phyloP scores from a whole-genome alignment of 1,140 invertebrate genomes.

The Pogonomyrmex barbatus region DNA sequence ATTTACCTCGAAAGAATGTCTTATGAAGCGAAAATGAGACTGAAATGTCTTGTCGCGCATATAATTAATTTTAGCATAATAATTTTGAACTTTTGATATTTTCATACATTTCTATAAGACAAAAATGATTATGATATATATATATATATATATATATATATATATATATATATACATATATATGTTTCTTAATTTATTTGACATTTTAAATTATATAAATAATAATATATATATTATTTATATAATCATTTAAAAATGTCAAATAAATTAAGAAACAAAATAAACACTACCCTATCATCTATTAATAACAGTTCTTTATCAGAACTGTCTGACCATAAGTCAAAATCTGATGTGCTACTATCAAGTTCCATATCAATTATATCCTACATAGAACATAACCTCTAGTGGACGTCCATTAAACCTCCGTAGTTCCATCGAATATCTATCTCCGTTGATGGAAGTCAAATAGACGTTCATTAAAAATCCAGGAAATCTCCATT shows the following conservation, averaged over 20 bases:
- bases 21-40: background rate
- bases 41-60: conserved; percentile 3
- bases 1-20: conserved; percentile 8
- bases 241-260: background rate
- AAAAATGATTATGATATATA: too few species aligned
- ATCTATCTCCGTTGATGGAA: too few species aligned
- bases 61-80: background rate
- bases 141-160: background rate
- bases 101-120: background rate
- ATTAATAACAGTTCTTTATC: background rate
- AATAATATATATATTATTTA: background rate
- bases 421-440: too few species aligned
- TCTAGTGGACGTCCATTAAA: too few species aligned
- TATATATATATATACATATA: too few species aligned
- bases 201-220: background rate
- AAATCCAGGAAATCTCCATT: too few species aligned
- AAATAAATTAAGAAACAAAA: background rate
- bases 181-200: background rate
- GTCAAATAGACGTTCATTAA: too few species aligned
- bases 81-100: background rate
- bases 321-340: background rate
- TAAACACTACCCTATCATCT: background rate
- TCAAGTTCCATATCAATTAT: background rate
- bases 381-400: background rate
- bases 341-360: background rate